Evolutionary conservation across 1,140 invertebrate species (phyloP).

Genomic region (Drosophila grimshawi): DNA sequence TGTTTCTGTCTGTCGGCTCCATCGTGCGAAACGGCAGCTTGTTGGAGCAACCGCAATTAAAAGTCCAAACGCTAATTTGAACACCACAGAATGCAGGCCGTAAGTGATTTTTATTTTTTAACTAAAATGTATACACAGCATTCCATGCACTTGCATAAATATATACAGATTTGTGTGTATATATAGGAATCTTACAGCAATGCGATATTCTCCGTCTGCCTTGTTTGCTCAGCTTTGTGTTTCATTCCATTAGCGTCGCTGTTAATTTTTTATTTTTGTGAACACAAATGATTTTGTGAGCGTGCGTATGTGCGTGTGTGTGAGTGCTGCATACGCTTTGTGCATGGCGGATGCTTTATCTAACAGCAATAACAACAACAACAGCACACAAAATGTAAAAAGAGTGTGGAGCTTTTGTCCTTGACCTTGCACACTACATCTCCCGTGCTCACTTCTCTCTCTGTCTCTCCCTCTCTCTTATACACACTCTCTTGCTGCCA

Average conservation of each 20-base stretch:
- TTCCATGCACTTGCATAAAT: neutral
- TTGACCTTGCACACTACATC: conserved; percentile 72
- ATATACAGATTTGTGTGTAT: neutral
- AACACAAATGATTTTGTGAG: neutral
- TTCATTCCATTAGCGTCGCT: conserved; percentile 16
- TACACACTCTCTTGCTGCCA: conserved; percentile 5
- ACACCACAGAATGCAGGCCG: conserved; percentile 38
- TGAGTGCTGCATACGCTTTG: conserved; percentile 16
- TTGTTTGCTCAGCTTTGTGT: conserved; percentile 29
- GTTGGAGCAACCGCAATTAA: conserved; percentile 51
- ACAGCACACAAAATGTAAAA: conserved; percentile 30
- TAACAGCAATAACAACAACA: conserved; percentile 45
- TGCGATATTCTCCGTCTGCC: conserved; percentile 21
- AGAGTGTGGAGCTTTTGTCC: conserved; percentile 66
- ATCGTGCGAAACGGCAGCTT: conserved; percentile 72
- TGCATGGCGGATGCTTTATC: conserved; percentile 70
- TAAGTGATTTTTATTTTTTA: conserved; percentile 47
- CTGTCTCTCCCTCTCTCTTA: conserved; percentile 1
- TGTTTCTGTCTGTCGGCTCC: conserved; percentile 33
- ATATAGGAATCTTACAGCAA: neutral
- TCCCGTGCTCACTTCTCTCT: conserved; percentile 30
- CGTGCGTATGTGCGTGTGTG: conserved; percentile 10
- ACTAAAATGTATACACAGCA: conserved; percentile 5
- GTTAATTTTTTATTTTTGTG: conserved; percentile 27
- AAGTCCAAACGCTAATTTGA: conserved; percentile 37